Evolutionary conservation across 2,113 vertebrate genomes (phyloP).

Genomic region (Nerophis ophidion): DNA sequence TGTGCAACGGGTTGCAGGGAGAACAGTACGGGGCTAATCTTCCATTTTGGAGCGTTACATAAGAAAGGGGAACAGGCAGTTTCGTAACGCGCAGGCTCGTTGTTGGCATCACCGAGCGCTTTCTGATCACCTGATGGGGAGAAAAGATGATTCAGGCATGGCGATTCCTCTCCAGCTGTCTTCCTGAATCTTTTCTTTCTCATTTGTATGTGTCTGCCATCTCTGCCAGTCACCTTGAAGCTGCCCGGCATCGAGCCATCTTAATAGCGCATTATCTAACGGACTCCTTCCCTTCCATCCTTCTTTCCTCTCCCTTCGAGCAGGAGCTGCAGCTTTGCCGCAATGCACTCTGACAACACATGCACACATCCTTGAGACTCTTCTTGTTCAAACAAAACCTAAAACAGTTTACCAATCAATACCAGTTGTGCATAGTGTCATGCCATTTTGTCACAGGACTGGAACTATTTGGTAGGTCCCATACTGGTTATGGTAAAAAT

Average conservation of each 20-base stretch:
- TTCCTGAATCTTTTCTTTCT: constrained; percentile 22
- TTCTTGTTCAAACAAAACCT: no score
- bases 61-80: constrained; percentile 38
- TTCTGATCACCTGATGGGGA: constrained; percentile 14
- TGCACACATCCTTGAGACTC: background rate
- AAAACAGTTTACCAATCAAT: no score
- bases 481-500: no score
- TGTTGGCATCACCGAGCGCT: constrained; percentile 24
- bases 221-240: constrained; percentile 65
- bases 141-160: constrained; percentile 1
- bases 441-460: no score
- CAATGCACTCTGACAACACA: background rate
- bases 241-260: constrained; percentile 46
- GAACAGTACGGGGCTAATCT: constrained; percentile 45
- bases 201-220: constrained; percentile 59
- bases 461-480: no score
- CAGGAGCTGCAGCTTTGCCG: background rate
- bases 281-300: background rate
- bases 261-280: constrained; percentile 58
- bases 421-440: no score
- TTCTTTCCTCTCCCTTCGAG: constrained; percentile 1
- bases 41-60: constrained; percentile 49
- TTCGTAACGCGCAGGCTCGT: constrained; percentile 46
- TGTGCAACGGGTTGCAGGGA: constrained; percentile 34
- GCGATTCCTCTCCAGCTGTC: constrained; percentile 7